These are phyloP conservation scores for Furcula furcula DNA, from an alignment of 2,888 invertebrate genomes.

Conservation along the genomic window DNA sequence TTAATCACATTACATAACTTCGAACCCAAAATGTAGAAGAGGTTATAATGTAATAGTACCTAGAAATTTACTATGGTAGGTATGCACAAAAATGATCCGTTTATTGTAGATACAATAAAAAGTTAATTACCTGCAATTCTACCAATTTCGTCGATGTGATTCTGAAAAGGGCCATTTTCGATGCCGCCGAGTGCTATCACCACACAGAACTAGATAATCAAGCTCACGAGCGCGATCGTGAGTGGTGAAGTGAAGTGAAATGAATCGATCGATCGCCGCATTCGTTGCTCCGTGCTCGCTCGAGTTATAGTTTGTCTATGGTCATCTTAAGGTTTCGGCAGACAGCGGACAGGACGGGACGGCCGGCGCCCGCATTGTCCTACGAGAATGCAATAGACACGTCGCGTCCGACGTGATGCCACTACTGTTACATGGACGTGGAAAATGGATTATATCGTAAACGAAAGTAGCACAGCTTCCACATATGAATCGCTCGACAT, in stretches of 20 bases:
- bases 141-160: slow-evolving; percentile 83
- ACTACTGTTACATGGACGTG: no score
- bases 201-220: slow-evolving; percentile 43
- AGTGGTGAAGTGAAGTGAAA: no score
- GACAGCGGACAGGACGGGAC: no score
- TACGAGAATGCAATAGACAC: no score
- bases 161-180: slow-evolving; percentile 85
- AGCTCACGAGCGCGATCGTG: slow-evolving; percentile 52
- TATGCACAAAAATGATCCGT: no score
- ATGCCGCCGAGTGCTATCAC: slow-evolving; percentile 62
- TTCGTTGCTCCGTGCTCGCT: neutral
- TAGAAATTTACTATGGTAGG: neutral
- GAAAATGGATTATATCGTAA: no score
- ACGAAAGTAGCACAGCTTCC: no score
- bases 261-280: no score
- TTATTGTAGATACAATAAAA: slow-evolving; percentile 3
- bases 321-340: no score
- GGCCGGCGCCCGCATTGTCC: no score
- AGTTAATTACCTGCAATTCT: slow-evolving; percentile 82
- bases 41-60: neutral
- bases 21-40: slow-evolving; percentile 49
- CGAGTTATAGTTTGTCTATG: neutral
- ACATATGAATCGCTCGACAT: no score
- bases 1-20: slow-evolving; percentile 59
- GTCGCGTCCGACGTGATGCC: no score